Evolutionary conservation across 2,888 invertebrate genomes (phyloP), one percentile per base, ranked within the genome.

Genomic region (Biston betularia): DNA sequence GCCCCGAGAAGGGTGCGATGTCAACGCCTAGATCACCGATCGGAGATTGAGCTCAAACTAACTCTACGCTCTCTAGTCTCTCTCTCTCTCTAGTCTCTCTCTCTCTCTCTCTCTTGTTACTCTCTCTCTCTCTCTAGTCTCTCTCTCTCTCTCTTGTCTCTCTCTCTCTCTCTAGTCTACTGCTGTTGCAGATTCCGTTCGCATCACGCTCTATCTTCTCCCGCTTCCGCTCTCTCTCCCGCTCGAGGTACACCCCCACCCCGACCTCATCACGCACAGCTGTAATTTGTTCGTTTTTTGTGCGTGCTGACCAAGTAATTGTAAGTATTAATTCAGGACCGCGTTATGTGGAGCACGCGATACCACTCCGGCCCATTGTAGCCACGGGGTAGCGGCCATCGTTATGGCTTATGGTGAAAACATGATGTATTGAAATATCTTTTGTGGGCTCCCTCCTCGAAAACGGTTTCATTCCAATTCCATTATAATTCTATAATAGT

Each of bases 321-420:
- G 90, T 90, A 84, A 85, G 89, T 90, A 91, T 91, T 91, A 90
- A 90, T 90, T 88, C 89, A 78, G 83, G 79, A 82, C 82, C 80
- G 79, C 81, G 86, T 84, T 82, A 81, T 82, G 79, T 75, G 72
- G 74, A 68, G 66, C 91, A 90, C 91, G 90, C 90, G 81, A 90
- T 83, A 74, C 78, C 79, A 79, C 78, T 81, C 78, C 75, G 81
- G 77, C 50, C 56, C 46, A 56, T 52, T 57, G 52, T 52, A 7
- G n/a, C 44, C 44, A 10, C 9, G 7, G 11, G 33, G 58, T 33
- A 40, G 46, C 33, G n/a, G 54, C 5, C 34, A 44, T 55, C 65
- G 54, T 59, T 65, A 58, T 7, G 49, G 52, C 33, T 64, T 64
- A 64, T 53, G 49, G 46, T 24, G 45, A 12, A 48, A 14, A 48